Evolutionary conservation across 1,140 invertebrate genomes (phyloP).

Genomic region (Diachasmimorpha longicaudata): DNA sequence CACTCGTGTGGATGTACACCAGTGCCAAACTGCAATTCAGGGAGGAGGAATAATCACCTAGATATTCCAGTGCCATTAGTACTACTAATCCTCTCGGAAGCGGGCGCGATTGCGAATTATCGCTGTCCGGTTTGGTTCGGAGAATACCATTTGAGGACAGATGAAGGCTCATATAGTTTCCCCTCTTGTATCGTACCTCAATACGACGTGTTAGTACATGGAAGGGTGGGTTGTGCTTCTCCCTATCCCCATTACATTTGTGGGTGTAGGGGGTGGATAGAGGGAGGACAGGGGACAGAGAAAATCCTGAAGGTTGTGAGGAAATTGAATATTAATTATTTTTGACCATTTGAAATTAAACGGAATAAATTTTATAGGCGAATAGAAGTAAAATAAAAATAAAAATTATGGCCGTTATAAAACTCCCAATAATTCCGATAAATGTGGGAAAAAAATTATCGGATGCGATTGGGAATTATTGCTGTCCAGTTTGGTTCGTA

Average conservation of each 20-base stretch:
- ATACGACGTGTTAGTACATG: neutral
- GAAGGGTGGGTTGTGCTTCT: neutral
- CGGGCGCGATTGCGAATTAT: conserved; percentile 26
- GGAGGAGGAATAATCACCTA: neutral
- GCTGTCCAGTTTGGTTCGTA: conserved; percentile 7
- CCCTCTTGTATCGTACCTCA: neutral
- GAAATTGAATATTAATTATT: too few relatives aligned
- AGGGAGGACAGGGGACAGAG: neutral
- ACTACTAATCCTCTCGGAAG: conserved; percentile 22
- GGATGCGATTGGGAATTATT: conserved; percentile 21
- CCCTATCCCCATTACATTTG: neutral
- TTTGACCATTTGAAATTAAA: too few relatives aligned
- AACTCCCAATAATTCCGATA: too few relatives aligned
- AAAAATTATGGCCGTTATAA: too few relatives aligned
- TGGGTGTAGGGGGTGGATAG: neutral
- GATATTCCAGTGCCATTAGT: conserved; percentile 22
- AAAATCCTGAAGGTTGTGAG: too few relatives aligned
- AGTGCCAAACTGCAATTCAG: neutral
- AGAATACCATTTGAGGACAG: neutral
- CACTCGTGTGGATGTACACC: neutral
- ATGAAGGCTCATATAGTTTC: neutral
- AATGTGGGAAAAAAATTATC: too few relatives aligned
- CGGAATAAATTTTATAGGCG: too few relatives aligned
- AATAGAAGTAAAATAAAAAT: too few relatives aligned
- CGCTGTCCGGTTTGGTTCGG: conserved; percentile 8